Conservation (phyloP, 2,888 invertebrate genomes). For the Sinotaia quadrata region DNA sequence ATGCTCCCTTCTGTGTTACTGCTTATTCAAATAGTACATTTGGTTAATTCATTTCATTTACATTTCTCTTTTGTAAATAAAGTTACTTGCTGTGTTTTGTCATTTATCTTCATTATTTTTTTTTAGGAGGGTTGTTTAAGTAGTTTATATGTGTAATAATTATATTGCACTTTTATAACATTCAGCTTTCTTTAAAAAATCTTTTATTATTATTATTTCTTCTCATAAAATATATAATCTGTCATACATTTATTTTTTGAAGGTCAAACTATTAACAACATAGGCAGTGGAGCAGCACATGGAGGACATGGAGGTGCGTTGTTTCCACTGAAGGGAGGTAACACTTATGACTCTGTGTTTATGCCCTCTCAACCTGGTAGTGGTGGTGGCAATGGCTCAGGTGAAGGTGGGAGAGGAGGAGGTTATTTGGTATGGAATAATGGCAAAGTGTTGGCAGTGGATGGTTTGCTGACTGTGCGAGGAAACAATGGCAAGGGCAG, state of each 20-base stretch:
- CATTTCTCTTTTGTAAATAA: too few relatives aligned
- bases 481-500: slow-evolving; percentile 46
- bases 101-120: too few relatives aligned
- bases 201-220: too few relatives aligned
- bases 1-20: too few relatives aligned
- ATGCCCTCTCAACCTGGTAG: slow-evolving; percentile 48
- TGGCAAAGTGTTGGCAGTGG: slow-evolving; percentile 50
- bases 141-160: too few relatives aligned
- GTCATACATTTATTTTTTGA: neutral
- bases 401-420: slow-evolving; percentile 55
- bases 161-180: too few relatives aligned
- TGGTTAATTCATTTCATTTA: too few relatives aligned
- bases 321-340: slow-evolving; percentile 46
- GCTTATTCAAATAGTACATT: too few relatives aligned
- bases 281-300: slow-evolving; percentile 55
- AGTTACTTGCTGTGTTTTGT: too few relatives aligned
- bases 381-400: slow-evolving; percentile 55
- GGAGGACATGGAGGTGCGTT: slow-evolving; percentile 62
- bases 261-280: slow-evolving; percentile 28
- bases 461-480: slow-evolving; percentile 51
- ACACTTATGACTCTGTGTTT: slow-evolving; percentile 56
- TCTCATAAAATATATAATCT: too few relatives aligned
- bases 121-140: too few relatives aligned
- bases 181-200: too few relatives aligned
- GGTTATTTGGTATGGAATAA: slow-evolving; percentile 52